A percentile compares a stretch with the other conserved stretches of the same genome.
These are phyloP conservation scores for Pholis gunnellus DNA, from an alignment of 2,113 vertebrate genomes.

Conservation along the genomic window DNA sequence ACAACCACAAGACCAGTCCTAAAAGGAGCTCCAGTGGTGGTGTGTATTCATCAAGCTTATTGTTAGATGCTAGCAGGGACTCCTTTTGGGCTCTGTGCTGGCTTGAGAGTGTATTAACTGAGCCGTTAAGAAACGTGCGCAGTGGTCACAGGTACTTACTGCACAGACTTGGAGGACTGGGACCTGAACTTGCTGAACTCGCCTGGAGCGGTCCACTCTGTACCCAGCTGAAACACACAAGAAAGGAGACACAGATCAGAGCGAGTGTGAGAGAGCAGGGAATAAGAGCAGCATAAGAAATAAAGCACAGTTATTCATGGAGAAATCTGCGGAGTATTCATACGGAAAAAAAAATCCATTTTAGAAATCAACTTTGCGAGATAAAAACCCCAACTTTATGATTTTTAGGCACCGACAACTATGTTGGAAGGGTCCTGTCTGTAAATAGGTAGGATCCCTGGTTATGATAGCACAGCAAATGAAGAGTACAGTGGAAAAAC, in stretches of 20 bases:
- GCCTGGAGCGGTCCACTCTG: conserved; percentile 96
- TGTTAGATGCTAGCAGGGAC: background rate
- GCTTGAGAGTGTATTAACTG: conserved; percentile 39
- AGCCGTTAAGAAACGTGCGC: conserved; percentile 10
- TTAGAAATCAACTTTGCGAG: background rate
- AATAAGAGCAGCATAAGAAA: conserved; percentile 11
- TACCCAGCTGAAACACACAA: conserved; percentile 89
- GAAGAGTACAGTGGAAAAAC: conserved; percentile 24
- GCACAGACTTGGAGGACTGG: conserved; percentile 94
- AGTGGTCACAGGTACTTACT: conserved; percentile 85
- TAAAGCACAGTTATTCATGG: background rate
- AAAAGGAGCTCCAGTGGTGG: conserved; percentile 11
- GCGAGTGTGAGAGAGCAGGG: background rate
- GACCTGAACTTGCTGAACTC: conserved; percentile 99
- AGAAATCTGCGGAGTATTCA: background rate
- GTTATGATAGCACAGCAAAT: conserved; percentile 10
- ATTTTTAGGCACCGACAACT: background rate
- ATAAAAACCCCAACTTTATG: background rate
- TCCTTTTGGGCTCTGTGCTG: background rate
- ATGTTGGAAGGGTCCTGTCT: background rate
- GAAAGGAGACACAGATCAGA: conserved; percentile 53
- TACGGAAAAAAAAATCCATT: background rate
- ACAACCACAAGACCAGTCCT: conserved; percentile 6
- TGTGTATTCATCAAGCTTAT: background rate
- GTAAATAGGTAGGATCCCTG: background rate